These are phyloP conservation scores for Drosophila grimshawi DNA, from an alignment of 1,140 invertebrate species.

Conservation along the genomic window DNA sequence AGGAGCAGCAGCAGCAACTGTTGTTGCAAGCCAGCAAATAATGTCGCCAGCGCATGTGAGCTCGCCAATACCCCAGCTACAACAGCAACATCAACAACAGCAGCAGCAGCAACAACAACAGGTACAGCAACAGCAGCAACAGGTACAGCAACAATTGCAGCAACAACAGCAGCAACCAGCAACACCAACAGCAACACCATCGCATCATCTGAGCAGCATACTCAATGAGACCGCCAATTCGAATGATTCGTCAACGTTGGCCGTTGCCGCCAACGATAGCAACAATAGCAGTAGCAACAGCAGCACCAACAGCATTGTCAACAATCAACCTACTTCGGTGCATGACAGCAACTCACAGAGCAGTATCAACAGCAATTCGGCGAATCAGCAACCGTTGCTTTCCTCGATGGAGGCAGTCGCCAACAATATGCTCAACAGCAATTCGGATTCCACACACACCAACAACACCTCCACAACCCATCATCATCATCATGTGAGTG, in stretches of 20 bases:
- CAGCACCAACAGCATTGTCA: slow-evolving; percentile 81
- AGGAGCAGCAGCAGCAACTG: slow-evolving; percentile 17
- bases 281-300: slow-evolving; percentile 83
- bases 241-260: slow-evolving; percentile 79
- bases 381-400: slow-evolving; percentile 70
- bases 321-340: slow-evolving; percentile 81
- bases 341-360: slow-evolving; percentile 83
- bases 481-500: slow-evolving; percentile 30
- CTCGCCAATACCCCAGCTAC: slow-evolving; percentile 67
- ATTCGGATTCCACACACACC: slow-evolving; percentile 66
- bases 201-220: slow-evolving; percentile 79
- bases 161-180: slow-evolving; percentile 48
- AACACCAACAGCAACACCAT: slow-evolving; percentile 58
- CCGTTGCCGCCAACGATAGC: slow-evolving; percentile 79
- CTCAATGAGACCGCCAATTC: slow-evolving; percentile 81
- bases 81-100: slow-evolving; percentile 45
- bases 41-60: slow-evolving; percentile 75
- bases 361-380: slow-evolving; percentile 74
- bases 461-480: slow-evolving; percentile 29
- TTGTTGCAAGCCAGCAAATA: slow-evolving; percentile 45
- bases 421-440: slow-evolving; percentile 58
- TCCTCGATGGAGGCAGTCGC: slow-evolving; percentile 57
- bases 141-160: slow-evolving; percentile 37
- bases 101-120: slow-evolving; percentile 57
- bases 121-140: slow-evolving; percentile 39